These are phyloP conservation scores for Mnemiopsis leidyi DNA, from an alignment of 37 sponge, comb jelly and placozoan genomes.

Conservation along the genomic window DNA sequence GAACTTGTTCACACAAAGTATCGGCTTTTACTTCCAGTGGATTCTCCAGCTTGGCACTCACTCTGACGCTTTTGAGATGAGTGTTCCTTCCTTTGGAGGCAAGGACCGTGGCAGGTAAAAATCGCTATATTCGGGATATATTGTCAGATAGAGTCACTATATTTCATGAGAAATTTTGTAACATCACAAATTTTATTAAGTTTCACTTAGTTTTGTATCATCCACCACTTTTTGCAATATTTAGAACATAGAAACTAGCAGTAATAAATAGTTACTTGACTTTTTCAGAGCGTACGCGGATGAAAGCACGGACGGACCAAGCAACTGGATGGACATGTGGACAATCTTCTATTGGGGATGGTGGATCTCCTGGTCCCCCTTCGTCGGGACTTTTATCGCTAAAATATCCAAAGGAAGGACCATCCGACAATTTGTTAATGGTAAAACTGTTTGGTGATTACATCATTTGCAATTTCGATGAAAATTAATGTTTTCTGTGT, in stretches of 20 bases:
- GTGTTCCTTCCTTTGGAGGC: slow-evolving; percentile 9
- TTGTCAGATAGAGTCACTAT: no score
- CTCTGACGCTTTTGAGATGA: slow-evolving; percentile 36
- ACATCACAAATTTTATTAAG: no score
- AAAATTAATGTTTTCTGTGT: no score
- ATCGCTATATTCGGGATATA: no score
- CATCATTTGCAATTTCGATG: no score
- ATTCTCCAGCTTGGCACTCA: neutral
- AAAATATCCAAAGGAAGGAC: slow-evolving; percentile 50
- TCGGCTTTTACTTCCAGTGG: slow-evolving; percentile 6
- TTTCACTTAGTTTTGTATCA: no score
- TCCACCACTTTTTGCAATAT: no score
- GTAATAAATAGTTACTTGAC: no score
- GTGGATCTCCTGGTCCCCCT: slow-evolving; percentile 58
- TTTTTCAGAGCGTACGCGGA: neutral
- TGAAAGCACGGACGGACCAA: neutral
- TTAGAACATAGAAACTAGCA: no score
- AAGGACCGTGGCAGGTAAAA: neutral
- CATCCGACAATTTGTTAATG: slow-evolving; percentile 40
- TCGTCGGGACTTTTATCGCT: slow-evolving; percentile 53
- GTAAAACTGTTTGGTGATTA: no score
- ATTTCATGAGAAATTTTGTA: no score
- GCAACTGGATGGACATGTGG: slow-evolving; percentile 55
- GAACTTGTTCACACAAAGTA: slow-evolving; percentile 6
- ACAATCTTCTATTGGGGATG: slow-evolving; percentile 62